Base-by-base conservation (phyloP, 2,888 invertebrate species). In the Nomada hirtipes region DNA sequence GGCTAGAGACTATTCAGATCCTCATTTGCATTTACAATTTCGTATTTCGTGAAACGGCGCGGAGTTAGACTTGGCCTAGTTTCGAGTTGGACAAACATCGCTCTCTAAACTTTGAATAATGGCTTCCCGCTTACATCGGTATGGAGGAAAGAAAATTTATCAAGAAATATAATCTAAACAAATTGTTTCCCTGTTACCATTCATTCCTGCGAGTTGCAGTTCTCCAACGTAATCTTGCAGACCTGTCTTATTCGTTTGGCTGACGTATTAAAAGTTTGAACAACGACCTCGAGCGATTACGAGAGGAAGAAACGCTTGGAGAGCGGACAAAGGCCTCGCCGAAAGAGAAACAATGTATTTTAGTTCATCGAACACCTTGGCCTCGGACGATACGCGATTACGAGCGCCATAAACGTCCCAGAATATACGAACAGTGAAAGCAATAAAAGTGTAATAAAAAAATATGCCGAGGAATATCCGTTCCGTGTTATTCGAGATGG, bases 11-110 rank as follows among this genome's bases (percentile, higher is more conserved):
- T 78, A 78, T 68, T 75, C 75, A 44, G 65, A 47, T 78, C 26
- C 23, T 47, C 26, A 68, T 78, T 76, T 76, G 68, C 76, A 79
- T 76, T 76, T 68, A 52, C 61, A 67, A 75, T 78, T 75, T 78
- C 76, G 63, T 42, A 57, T 78, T 78, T 76, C 68, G 63, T 59
- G 68, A 69, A 57, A 69, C 76, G 50, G 29, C 47, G 61, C 20
- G 55, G 63, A 63, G 50, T 55, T 63, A 75, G 68, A 69, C 76
- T 76, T 76, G 76, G 57, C 76, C 78, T 64, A 76, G 76, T 79
- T 79, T 26, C 63, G 13, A 52, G 23, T 44, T 29, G 57, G 13
- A 76, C 78, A 64, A 79, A 79, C 76, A 69, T 44, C 50, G 20
- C 20, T 36, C 50, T 13, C 47, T 47, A 11, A 63, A 75, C 68